phyloP scores from a whole-genome alignment of 1,140 invertebrate species.

The Druon quercuslanigerum region DNA sequence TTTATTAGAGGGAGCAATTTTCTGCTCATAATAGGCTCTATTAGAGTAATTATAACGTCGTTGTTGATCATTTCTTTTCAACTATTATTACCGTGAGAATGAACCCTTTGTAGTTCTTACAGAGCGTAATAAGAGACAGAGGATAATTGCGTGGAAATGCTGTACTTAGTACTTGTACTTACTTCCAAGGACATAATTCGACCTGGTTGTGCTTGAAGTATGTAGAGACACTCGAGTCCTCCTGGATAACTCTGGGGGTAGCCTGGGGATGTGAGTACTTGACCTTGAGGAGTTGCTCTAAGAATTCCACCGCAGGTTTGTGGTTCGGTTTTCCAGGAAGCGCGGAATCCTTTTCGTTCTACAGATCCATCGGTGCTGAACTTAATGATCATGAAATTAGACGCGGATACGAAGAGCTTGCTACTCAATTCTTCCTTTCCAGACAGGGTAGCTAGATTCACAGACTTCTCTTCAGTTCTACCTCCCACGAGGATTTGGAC shows the following conservation, averaged over 20 bases:
- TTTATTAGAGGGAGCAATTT: too few relatives aligned
- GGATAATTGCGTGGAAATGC: constrained; percentile 24
- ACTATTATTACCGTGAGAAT: constrained; percentile 25
- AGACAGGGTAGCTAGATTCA: constrained; percentile 92
- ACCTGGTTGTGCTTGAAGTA: constrained; percentile 90
- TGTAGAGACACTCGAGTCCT: constrained; percentile 95
- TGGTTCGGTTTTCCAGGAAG: constrained; percentile 95
- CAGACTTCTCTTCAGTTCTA: constrained; percentile 94
- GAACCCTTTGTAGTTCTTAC: constrained; percentile 7
- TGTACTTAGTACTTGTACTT: constrained; percentile 39
- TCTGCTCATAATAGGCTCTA: too few relatives aligned
- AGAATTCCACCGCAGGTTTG: constrained; percentile 91
- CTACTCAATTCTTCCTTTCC: constrained; percentile 89
- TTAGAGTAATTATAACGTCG: neutral
- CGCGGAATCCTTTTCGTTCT: constrained; percentile 94
- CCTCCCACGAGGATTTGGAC: constrained; percentile 97
- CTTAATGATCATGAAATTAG: constrained; percentile 98
- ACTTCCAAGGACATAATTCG: constrained; percentile 91
- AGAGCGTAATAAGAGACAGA: constrained; percentile 9
- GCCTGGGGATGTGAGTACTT: constrained; percentile 90
- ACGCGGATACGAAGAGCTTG: constrained; percentile 92
- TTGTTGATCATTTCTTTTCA: constrained; percentile 26
- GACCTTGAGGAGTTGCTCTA: constrained; percentile 87
- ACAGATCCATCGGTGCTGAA: constrained; percentile 96
- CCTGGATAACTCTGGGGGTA: constrained; percentile 95